These are phyloP conservation scores for Penelope pileata DNA, from an alignment of 2,113 vertebrate genomes.

Conservation along the genomic window DNA sequence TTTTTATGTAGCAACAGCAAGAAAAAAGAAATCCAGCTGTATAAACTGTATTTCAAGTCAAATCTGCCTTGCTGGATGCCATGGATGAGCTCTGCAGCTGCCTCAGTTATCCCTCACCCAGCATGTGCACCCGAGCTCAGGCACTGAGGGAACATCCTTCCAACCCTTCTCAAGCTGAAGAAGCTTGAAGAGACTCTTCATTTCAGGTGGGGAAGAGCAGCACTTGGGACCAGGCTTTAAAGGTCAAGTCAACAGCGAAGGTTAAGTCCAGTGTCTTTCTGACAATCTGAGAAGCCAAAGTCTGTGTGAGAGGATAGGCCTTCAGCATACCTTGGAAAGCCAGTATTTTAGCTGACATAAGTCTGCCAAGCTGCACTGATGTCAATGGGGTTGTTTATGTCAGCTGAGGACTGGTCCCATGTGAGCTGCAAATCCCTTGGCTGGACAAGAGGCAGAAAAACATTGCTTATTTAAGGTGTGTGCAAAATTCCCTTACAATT, in stretches of 20 bases:
- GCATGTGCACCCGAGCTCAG: neutral
- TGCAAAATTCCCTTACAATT: neutral
- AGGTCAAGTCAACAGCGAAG: neutral
- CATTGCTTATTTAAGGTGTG: neutral
- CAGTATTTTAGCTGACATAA: neutral
- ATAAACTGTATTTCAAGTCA: neutral
- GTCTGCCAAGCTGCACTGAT: neutral
- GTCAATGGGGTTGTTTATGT: neutral
- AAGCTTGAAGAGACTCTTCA: neutral
- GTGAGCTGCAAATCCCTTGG: neutral
- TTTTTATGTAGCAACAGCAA: neutral
- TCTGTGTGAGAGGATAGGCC: neutral
- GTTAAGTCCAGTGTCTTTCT: slow-evolving; percentile 35
- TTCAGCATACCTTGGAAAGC: neutral
- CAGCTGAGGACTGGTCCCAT: neutral
- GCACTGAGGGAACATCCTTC: neutral
- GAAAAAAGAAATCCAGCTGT: neutral
- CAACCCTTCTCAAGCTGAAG: neutral
- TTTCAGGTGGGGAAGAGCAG: neutral
- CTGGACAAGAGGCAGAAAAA: neutral
- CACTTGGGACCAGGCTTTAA: neutral
- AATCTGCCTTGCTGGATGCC: neutral
- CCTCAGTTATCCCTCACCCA: neutral
- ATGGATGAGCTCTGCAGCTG: neutral
- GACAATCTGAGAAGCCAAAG: slow-evolving; percentile 4